These are phyloP conservation scores for Dastarcus helophoroides DNA, from an alignment of 2,888 invertebrate genomes.

Conservation along the genomic window DNA sequence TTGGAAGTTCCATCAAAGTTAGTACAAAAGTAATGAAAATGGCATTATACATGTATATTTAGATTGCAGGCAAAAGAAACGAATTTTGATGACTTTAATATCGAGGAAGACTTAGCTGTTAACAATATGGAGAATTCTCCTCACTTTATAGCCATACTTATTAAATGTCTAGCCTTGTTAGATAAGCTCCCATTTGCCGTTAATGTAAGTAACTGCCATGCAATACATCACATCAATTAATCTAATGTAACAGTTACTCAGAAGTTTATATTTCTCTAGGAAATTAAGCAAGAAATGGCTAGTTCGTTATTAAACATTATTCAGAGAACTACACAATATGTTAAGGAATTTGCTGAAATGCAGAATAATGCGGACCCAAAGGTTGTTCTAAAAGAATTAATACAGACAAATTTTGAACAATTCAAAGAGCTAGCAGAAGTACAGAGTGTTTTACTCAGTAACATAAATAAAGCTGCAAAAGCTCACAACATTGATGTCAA, in stretches of 20 bases:
- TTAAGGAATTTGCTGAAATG: constrained; percentile 48
- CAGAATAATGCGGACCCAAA: constrained; percentile 27
- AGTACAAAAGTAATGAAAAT: no score
- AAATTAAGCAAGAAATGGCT: constrained; percentile 73
- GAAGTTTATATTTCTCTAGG: constrained; percentile 38
- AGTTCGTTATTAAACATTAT: constrained; percentile 70
- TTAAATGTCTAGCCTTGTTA: constrained; percentile 75
- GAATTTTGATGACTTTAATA: constrained; percentile 30
- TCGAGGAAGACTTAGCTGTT: constrained; percentile 48
- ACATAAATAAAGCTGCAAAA: constrained; percentile 50
- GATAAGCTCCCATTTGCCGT: constrained; percentile 77
- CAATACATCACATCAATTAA: constrained; percentile 1
- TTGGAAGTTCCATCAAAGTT: constrained; percentile 33
- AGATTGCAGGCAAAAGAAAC: constrained; percentile 22
- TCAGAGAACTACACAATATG: constrained; percentile 64
- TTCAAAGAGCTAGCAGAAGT: constrained; percentile 70
- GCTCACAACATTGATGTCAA: constrained; percentile 43
- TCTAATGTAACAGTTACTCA: constrained; percentile 1
- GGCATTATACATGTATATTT: no score
- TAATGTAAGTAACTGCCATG: constrained; percentile 44
- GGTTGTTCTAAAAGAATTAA: constrained; percentile 41
- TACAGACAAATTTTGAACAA: constrained; percentile 68
- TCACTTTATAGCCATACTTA: constrained; percentile 65
- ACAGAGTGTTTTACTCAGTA: constrained; percentile 56
- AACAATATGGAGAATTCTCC: constrained; percentile 50